A percentile compares a stretch with the other conserved stretches of the same genome.
Evolutionary conservation across 2,888 invertebrate genomes (phyloP).

Genomic region (Fissipunctia ypsillon): DNA sequence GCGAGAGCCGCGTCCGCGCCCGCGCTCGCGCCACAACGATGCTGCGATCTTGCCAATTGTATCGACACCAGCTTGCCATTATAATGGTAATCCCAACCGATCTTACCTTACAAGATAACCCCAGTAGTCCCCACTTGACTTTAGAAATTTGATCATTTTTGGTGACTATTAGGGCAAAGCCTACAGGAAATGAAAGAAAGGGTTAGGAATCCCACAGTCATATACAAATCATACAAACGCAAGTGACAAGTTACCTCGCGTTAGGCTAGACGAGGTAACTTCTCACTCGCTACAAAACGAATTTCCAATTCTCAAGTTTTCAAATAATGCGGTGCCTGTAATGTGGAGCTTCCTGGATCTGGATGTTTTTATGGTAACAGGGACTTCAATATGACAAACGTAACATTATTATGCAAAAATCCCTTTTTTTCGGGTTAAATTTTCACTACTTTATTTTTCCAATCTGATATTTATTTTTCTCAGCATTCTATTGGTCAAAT

Average conservation of each 20-base stretch:
- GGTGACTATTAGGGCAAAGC: background rate
- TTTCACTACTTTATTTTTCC: background rate
- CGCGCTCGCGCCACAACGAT: slow-evolving; percentile 59
- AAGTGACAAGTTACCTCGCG: background rate
- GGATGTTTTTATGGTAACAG: background rate
- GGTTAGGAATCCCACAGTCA: slow-evolving; percentile 2
- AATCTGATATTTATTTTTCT: background rate
- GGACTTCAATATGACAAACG: background rate
- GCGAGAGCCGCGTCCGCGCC: slow-evolving; percentile 81
- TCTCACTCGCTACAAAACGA: background rate
- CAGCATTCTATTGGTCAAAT: background rate
- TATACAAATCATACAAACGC: background rate
- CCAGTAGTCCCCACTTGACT: background rate
- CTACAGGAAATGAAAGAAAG: background rate
- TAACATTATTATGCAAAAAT: background rate
- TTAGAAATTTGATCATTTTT: background rate
- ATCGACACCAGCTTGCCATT: slow-evolving; percentile 29
- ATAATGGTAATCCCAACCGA: slow-evolving; percentile 4
- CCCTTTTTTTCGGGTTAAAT: background rate
- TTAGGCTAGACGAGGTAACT: background rate
- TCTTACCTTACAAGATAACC: background rate
- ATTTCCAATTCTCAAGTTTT: background rate
- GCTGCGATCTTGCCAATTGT: slow-evolving; percentile 68
- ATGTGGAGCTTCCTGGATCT: background rate
- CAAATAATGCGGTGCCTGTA: background rate